These are phyloP conservation scores for Piezodorus guildinii DNA, from an alignment of 1,140 invertebrate species.

Conservation along the genomic window DNA sequence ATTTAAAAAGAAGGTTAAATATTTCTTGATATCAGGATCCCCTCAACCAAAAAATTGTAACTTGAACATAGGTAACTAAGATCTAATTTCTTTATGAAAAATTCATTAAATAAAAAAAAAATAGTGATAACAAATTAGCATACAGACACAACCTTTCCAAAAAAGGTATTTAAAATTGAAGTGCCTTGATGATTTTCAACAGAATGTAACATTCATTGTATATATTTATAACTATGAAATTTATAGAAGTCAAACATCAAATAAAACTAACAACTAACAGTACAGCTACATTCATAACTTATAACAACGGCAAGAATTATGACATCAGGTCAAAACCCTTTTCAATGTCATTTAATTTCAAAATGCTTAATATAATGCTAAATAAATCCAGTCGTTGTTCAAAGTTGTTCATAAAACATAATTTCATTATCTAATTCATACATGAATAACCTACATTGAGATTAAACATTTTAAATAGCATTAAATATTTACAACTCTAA, in stretches of 20 bases:
- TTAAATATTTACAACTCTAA: not conserved
- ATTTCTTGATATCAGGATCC: too few species aligned
- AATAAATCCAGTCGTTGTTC: slow-evolving; percentile 11
- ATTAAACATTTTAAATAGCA: not conserved
- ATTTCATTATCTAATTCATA: not conserved
- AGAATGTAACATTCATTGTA: too few species aligned
- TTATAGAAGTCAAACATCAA: not conserved
- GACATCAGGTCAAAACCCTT: not conserved
- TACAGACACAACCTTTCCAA: not conserved
- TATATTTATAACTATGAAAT: too few species aligned
- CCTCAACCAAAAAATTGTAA: too few species aligned
- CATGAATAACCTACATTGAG: slow-evolving; percentile 1
- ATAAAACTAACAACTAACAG: slow-evolving; percentile 1
- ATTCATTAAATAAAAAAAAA: not conserved
- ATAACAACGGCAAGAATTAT: slow-evolving; percentile 11
- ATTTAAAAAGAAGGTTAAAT: too few species aligned
- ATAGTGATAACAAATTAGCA: not conserved
- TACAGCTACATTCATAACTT: slow-evolving; percentile 1
- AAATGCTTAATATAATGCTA: not conserved
- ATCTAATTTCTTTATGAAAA: too few species aligned
- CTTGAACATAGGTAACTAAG: too few species aligned
- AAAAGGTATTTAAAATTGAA: slow-evolving; percentile 1
- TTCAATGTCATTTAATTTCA: not conserved
- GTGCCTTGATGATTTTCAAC: not conserved
- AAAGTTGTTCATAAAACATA: not conserved